phyloP scores from a whole-genome alignment of 2,888 invertebrate genomes.

The Masnerella sp. region DNA sequence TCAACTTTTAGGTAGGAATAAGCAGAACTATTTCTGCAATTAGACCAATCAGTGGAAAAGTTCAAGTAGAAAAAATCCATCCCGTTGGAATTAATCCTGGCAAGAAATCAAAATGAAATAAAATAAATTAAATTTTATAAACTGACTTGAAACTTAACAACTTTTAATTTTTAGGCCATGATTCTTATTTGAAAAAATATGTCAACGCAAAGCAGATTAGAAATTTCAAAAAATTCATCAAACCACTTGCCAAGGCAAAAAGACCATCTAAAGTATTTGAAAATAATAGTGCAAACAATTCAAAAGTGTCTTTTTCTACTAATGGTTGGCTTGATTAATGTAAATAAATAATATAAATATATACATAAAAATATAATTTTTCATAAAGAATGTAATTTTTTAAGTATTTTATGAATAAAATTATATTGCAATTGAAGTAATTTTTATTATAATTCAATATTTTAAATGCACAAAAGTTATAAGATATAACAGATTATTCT shows the following conservation, averaged over 20 bases:
- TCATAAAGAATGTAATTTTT: too few relatives aligned
- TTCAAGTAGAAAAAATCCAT: slow-evolving; percentile 77
- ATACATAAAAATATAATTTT: neutral
- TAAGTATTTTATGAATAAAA: too few relatives aligned
- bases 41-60: slow-evolving; percentile 80
- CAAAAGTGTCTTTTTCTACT: slow-evolving; percentile 5
- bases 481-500: too few relatives aligned
- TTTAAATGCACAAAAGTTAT: too few relatives aligned
- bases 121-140: slow-evolving; percentile 2
- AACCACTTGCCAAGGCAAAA: slow-evolving; percentile 50
- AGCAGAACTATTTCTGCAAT: slow-evolving; percentile 87
- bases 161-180: slow-evolving; percentile 69
- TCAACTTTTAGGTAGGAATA: slow-evolving; percentile 79
- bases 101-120: slow-evolving; percentile 68
- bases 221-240: slow-evolving; percentile 46
- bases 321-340: slow-evolving; percentile 40
- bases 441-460: too few relatives aligned
- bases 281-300: neutral
- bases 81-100: slow-evolving; percentile 86
- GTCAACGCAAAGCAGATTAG: slow-evolving; percentile 62
- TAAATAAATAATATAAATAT: neutral
- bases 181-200: slow-evolving; percentile 70
- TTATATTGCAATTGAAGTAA: too few relatives aligned
- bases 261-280: slow-evolving; percentile 35
- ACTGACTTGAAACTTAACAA: neutral